These are phyloP conservation scores for Galagoides demidoff DNA, from an alignment of 2,797 vertebrate genomes.

Conservation along the genomic window DNA sequence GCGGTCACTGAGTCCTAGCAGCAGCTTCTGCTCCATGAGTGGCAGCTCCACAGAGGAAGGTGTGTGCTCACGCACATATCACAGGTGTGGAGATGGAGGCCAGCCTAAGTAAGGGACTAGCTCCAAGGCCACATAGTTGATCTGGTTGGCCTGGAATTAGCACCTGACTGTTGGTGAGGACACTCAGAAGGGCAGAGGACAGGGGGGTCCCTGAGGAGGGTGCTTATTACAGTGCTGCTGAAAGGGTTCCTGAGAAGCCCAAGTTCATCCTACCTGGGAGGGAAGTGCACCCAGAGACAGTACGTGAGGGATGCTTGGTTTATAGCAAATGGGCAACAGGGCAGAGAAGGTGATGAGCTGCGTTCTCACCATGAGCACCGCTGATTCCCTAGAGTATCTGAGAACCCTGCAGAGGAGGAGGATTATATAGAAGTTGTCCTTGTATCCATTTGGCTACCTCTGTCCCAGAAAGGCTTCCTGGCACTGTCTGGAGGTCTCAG, in stretches of 20 bases:
- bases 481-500: not conserved
- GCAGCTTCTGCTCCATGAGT: not conserved
- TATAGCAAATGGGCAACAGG: not conserved
- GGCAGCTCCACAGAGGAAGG: not conserved
- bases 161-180: not conserved
- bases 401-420: not conserved
- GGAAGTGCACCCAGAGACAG: not conserved
- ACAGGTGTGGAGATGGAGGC: not conserved
- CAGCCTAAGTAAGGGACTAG: not conserved
- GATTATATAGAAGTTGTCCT: too few relatives aligned
- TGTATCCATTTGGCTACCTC: not conserved
- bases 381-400: not conserved
- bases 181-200: not conserved
- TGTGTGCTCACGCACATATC: not conserved
- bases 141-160: not conserved
- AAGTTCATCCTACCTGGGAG: not conserved
- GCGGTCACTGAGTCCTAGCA: not conserved
- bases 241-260: not conserved
- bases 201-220: not conserved
- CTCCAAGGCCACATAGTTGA: not conserved
- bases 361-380: not conserved
- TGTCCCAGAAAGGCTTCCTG: not conserved
- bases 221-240: not conserved
- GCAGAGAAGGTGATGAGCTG: not conserved
- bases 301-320: not conserved